Percentiles rank a stretch among this genome's conserved stretches.
Evolutionary conservation across 2,797 vertebrate species (phyloP).

Genomic region (Momotus momota): DNA sequence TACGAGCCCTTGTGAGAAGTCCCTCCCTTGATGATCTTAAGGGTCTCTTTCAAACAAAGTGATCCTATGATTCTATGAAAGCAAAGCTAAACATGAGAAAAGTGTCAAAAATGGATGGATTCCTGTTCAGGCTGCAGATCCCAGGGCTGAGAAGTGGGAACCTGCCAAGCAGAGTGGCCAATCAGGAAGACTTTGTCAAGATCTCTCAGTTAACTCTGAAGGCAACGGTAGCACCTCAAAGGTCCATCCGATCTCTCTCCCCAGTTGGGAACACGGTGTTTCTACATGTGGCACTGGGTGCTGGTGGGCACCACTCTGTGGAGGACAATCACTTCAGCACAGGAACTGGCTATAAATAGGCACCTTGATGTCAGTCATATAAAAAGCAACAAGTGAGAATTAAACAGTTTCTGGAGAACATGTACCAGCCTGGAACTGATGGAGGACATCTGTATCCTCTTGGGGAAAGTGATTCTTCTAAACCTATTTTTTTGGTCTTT

Average conservation of each 20-base stretch:
- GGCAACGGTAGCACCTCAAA: neutral
- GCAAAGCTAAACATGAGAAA: neutral
- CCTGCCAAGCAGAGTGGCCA: neutral
- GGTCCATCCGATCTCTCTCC: no score
- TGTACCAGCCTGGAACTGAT: neutral
- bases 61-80: neutral
- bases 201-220: neutral
- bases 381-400: neutral
- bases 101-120: neutral
- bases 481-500: neutral
- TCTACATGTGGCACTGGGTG: neutral
- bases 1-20: no score
- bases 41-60: neutral
- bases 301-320: no score
- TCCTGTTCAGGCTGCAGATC: neutral
- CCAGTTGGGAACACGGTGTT: fast-evolving
- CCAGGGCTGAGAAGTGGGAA: neutral
- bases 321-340: neutral
- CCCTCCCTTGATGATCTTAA: neutral
- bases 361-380: neutral
- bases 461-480: neutral
- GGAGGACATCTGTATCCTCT: neutral
- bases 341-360: neutral
- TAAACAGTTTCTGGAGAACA: neutral
- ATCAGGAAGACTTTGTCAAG: neutral